Conservation (phyloP, 1,140 invertebrate species). For the Daktulosphaira vitifoliae region DNA sequence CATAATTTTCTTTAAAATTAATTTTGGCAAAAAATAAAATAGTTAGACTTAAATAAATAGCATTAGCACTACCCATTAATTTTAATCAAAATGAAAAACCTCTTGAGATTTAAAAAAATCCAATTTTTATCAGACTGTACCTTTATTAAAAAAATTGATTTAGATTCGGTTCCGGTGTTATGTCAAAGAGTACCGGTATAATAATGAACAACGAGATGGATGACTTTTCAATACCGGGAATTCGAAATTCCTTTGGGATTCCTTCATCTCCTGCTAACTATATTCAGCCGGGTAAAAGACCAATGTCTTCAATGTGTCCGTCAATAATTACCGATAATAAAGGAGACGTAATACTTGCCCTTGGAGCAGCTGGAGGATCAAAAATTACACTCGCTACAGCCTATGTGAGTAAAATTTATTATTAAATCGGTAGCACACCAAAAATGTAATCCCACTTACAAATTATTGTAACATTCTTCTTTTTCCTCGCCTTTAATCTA, state of each 20-base stretch:
- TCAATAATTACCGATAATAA: slow-evolving; percentile 61
- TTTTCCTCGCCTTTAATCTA: too few relatives aligned
- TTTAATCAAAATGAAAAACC: too few relatives aligned
- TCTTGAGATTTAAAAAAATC: too few relatives aligned
- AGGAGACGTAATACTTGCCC: slow-evolving; percentile 56
- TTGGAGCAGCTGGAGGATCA: slow-evolving; percentile 82
- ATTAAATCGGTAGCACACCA: too few relatives aligned
- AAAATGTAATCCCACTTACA: too few relatives aligned
- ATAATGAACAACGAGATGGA: slow-evolving; percentile 94
- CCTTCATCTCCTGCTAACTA: slow-evolving; percentile 74
- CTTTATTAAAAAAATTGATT: too few relatives aligned
- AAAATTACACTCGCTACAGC: slow-evolving; percentile 78
- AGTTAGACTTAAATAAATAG: too few relatives aligned
- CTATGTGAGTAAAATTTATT: slow-evolving; percentile 51
- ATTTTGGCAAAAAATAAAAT: too few relatives aligned
- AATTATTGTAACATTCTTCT: too few relatives aligned
- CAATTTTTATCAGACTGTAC: too few relatives aligned
- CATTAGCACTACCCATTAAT: too few relatives aligned
- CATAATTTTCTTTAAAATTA: too few relatives aligned
- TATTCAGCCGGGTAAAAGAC: slow-evolving; percentile 67
- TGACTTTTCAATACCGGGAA: slow-evolving; percentile 78
- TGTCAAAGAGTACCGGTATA: slow-evolving; percentile 70
- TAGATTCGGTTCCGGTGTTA: slow-evolving; percentile 65
- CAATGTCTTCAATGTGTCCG: slow-evolving; percentile 85
- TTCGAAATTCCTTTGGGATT: slow-evolving; percentile 69